Evolutionary conservation across 2,797 vertebrate species (phyloP), one percentile per base, ranked within the genome.

Genomic region (Caiman crocodilus): DNA sequence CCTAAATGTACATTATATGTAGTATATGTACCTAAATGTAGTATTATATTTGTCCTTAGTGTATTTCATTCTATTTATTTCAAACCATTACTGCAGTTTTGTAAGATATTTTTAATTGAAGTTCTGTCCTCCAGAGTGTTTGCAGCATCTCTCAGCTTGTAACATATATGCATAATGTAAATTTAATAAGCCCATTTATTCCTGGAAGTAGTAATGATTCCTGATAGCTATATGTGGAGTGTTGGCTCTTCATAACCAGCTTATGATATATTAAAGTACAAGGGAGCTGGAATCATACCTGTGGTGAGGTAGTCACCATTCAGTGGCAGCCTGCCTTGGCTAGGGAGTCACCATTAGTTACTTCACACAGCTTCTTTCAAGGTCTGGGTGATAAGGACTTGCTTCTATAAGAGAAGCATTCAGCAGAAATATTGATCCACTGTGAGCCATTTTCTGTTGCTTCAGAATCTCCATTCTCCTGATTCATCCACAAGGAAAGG

Each of bases 281-380:
- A 11, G 14, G 79, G 18, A 35, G n/a, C 28, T 32, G 56, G 71
- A 67, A 65, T 67, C 30, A 57, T 13, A 5, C 1, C 15, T 3
- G 6, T n/a, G 32, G 32, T 20, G 32, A 71, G 12, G 32, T 50
- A 50, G 42, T 50, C 42, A 50, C 42, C 42, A 50, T 50, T 10
- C 32, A 30, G 23, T 2, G 32, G 32, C 67, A 71, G 42, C 83
- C 74, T 59, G n/a, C 2, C 56, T 69, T 28, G 65, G 57, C 56
- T 79, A 10, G 30, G 55, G 74, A 61, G 1, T 74, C 56, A 12
- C 56, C 1, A 0, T 7, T 9, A 2, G 42, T 25, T 50, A 23
- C 25, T 0, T 1, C 23, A 60, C 4, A 28, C 30, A 55, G 3
- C 77, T 57, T 42, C 84, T 60, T 20, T 42, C 30, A n/a, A 17